Evolutionary conservation across 2,888 invertebrate genomes (phyloP).

Genomic region (Lymantria monacha): DNA sequence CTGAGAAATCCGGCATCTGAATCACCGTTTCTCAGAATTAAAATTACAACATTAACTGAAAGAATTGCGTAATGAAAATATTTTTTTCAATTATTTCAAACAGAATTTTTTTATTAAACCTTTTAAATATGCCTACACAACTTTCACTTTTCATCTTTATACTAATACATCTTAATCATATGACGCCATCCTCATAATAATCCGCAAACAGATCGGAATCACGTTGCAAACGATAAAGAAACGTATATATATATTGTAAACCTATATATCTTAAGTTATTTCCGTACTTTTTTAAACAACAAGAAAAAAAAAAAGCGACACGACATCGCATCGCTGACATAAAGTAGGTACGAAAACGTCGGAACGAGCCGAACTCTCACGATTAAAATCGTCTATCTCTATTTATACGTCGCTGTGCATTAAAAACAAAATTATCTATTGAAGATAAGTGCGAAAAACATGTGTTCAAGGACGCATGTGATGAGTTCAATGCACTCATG

Average conservation of each 20-base stretch:
- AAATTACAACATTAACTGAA: no score
- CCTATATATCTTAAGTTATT: slow-evolving; percentile 1
- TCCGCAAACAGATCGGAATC: slow-evolving; percentile 1
- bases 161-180: neutral
- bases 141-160: neutral
- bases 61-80: no score
- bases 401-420: slow-evolving; percentile 29
- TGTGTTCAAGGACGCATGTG: slow-evolving; percentile 63
- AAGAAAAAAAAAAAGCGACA: slow-evolving; percentile 20
- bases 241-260: neutral
- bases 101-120: neutral
- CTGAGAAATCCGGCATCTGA: no score
- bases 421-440: slow-evolving; percentile 59
- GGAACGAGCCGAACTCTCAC: slow-evolving; percentile 14
- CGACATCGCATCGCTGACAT: slow-evolving; percentile 23
- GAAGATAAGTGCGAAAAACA: slow-evolving; percentile 49
- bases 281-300: slow-evolving; percentile 9
- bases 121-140: neutral
- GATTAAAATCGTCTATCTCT: slow-evolving; percentile 29
- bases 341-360: slow-evolving; percentile 2
- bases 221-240: slow-evolving; percentile 11
- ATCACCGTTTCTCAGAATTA: no score
- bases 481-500: slow-evolving; percentile 67
- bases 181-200: neutral
- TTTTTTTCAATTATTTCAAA: neutral